A percentile compares a stretch with the other conserved stretches of the same genome.
These are phyloP conservation scores for Corythornis madagascariensis DNA, from an alignment of 2,113 vertebrate genomes.

Conservation along the genomic window DNA sequence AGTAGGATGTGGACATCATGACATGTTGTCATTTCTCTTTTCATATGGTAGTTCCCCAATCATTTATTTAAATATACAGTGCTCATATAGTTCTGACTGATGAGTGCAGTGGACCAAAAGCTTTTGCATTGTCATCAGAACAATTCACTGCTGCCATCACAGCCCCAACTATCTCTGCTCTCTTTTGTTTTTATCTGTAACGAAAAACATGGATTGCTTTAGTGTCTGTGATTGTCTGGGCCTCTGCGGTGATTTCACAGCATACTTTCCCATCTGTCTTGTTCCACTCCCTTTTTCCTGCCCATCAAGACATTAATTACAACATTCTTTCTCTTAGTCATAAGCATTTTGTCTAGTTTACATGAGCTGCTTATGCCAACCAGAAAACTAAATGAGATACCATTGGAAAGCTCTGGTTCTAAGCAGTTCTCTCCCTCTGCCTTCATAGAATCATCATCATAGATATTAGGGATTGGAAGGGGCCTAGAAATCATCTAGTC, in stretches of 20 bases:
- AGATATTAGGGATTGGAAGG: no score
- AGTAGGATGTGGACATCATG: not conserved
- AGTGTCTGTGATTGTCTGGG: not conserved
- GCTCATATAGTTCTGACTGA: not conserved
- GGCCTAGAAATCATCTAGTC: no score
- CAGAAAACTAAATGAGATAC: not conserved
- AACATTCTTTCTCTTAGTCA: not conserved
- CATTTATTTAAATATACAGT: not conserved
- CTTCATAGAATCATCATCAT: no score
- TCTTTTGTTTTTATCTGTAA: not conserved
- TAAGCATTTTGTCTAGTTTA: not conserved
- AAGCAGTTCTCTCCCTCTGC: not conserved
- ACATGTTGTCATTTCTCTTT: not conserved
- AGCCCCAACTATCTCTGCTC: not conserved
- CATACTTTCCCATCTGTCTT: conserved; percentile 4
- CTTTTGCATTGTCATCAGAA: not conserved
- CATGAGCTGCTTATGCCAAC: not conserved
- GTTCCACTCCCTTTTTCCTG: conserved; percentile 25
- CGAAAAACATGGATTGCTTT: not conserved
- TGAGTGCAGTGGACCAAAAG: not conserved
- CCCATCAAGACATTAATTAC: not conserved
- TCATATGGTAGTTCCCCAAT: not conserved
- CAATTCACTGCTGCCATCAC: not conserved
- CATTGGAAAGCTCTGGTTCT: not conserved
- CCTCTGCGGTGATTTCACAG: not conserved